A percentile compares a stretch with the other conserved stretches of the same genome.
phyloP scores from a whole-genome alignment of 2,888 invertebrate species.

The Eupithecia tripunctaria region DNA sequence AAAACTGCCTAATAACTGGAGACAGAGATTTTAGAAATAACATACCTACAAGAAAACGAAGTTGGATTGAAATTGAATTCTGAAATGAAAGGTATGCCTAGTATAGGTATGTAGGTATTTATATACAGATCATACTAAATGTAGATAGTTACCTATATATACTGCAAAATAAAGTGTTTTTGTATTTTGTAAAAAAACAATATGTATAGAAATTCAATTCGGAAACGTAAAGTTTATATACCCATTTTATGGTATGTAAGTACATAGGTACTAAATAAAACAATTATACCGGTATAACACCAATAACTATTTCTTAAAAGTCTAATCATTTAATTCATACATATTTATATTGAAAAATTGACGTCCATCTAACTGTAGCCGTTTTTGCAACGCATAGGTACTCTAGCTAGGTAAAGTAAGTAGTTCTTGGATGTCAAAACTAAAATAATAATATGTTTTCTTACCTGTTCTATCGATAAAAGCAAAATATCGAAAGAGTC shows the following conservation, averaged over 20 bases:
- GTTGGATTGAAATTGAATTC: neutral
- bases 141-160: too few relatives aligned
- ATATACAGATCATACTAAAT: too few relatives aligned
- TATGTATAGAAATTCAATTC: neutral
- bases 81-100: neutral
- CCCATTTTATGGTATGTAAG: too few relatives aligned
- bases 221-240: neutral
- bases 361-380: neutral
- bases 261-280: too few relatives aligned
- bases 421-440: neutral
- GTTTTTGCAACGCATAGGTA: neutral
- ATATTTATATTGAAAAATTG: too few relatives aligned
- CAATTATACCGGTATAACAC: too few relatives aligned
- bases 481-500: neutral
- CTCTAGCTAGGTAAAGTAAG: too few relatives aligned
- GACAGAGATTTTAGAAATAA: neutral
- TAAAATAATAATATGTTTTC: neutral
- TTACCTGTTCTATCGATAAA: neutral
- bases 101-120: too few relatives aligned
- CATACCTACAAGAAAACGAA: neutral
- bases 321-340: too few relatives aligned
- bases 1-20: neutral
- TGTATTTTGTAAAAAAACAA: too few relatives aligned
- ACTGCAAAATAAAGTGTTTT: too few relatives aligned
- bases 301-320: too few relatives aligned